These are phyloP conservation scores for Cinclus mexicanus DNA, from an alignment of 2,113 vertebrate species.

Conservation along the genomic window DNA sequence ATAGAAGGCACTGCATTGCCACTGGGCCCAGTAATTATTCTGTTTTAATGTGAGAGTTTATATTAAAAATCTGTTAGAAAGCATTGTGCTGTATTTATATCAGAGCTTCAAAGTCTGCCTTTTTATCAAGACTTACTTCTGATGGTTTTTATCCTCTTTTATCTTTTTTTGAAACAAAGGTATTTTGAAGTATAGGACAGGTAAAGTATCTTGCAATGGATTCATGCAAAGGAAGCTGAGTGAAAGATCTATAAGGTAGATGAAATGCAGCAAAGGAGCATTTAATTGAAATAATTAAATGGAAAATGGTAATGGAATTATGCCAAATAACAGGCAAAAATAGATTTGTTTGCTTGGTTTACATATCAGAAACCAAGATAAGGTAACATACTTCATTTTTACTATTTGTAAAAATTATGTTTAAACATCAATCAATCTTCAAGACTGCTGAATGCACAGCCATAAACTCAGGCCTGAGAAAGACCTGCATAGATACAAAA, in stretches of 20 bases:
- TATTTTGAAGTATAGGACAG: conserved; percentile 63
- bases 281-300: conserved; percentile 26
- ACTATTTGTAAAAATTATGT: background rate
- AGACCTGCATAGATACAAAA: background rate
- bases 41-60: conserved; percentile 24
- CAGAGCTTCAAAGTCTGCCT: conserved; percentile 48
- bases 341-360: background rate
- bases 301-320: background rate
- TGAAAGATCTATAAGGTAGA: background rate
- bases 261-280: background rate
- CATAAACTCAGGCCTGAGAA: background rate
- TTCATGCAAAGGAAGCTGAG: background rate
- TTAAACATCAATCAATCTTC: background rate
- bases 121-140: conserved; percentile 24
- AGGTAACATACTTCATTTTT: background rate
- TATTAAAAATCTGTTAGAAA: conserved; percentile 57
- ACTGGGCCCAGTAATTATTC: conserved; percentile 1
- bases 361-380: background rate
- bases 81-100: conserved; percentile 36
- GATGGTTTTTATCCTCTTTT: conserved; percentile 49
- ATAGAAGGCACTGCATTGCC: background rate
- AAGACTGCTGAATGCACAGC: background rate
- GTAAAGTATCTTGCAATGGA: conserved; percentile 12
- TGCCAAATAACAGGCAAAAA: background rate
- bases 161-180: conserved; percentile 56